Conservation (phyloP, 2,113 vertebrate species). For the Platycercus adscitus region DNA sequence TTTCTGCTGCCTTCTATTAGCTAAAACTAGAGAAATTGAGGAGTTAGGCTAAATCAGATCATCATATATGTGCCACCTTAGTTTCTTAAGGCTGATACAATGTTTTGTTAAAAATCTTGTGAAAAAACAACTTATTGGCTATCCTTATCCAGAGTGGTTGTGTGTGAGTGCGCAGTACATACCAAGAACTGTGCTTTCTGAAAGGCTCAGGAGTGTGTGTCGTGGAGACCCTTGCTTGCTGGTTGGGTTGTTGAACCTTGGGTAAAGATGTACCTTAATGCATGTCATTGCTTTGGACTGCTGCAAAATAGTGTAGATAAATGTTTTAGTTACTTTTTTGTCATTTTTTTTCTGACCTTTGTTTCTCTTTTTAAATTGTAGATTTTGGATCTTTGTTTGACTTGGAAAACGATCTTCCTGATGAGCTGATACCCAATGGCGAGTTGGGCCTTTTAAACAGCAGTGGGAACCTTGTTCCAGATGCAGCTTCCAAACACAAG, state of each 20-base stretch:
- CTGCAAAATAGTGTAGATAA: background rate
- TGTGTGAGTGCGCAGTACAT: background rate
- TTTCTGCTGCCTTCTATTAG: background rate
- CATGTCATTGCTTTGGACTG: background rate
- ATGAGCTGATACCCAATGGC: slow-evolving; percentile 96
- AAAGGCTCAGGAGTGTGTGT: background rate
- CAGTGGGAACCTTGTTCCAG: slow-evolving; percentile 85
- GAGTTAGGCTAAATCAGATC: background rate
- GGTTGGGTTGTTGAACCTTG: background rate
- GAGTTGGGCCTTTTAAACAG: slow-evolving; percentile 88
- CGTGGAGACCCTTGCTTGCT: rapidly evolving
- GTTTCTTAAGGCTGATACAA: background rate
- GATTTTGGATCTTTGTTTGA: slow-evolving; percentile 96
- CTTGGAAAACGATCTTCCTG: slow-evolving; percentile 97
- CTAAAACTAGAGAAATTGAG: background rate
- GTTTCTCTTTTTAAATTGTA: slow-evolving; percentile 77
- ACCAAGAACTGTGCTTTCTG: background rate
- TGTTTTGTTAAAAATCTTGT: background rate
- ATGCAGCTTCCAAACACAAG: slow-evolving; percentile 96
- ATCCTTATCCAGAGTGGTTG: background rate
- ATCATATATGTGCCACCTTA: rapidly evolving
- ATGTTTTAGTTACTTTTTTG: background rate
- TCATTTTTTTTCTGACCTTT: slow-evolving; percentile 41
- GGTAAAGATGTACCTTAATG: background rate
- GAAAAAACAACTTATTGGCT: background rate